Evolutionary conservation across 2,888 invertebrate species (phyloP), one percentile per base, ranked within the genome.

Genomic region (Synergus itoensis): DNA sequence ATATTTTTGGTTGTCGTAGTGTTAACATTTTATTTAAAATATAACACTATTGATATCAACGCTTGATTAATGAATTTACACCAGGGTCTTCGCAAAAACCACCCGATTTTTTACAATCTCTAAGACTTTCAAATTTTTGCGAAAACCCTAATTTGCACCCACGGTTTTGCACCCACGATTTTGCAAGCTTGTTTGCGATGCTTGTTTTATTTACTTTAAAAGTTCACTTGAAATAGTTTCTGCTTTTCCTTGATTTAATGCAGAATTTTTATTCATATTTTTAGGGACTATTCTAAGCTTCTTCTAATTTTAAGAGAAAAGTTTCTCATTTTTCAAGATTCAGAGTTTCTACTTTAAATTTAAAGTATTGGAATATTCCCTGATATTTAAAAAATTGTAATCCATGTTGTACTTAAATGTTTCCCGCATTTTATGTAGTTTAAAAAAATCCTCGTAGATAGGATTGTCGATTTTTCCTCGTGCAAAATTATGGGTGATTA

Each of bases 131-230:
- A 57, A 36, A 36, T 36, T 36, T 36, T 36, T 36, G 36, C 36
- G 36, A 36, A 36, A 36, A 36, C 36, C 36, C 36, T 57, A 5
- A 14, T 62, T 28, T 28, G 21, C 28, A 62, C 28, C 21, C 78
- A 60, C 57, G n/a, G 60, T 77, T 77, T 45, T n/a, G 41, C 85
- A 86, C 78, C 78, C 80, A 84, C 79, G 64, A 82, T 82, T 85
- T 85, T 86, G 86, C 83, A 83, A 87, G 87, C 86, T 88, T 88
- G 69, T 77, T 77, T 79, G 3, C 21, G 12, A 21, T 62, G 60
- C 60, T 62, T 62, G 60, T 12, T 62, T 62, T 62, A 28, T 62
- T 62, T 62, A 62, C 0, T 4, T 14, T 62, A 21, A 14, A 62
- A 28, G 14, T 62, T 4, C 21, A 62, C 14, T 62, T 62, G 0